Percentiles rank a stretch among this genome's conserved stretches.
These are phyloP conservation scores for Setipinna tenuifilis DNA, from an alignment of 2,797 vertebrate species.

Conservation along the genomic window DNA sequence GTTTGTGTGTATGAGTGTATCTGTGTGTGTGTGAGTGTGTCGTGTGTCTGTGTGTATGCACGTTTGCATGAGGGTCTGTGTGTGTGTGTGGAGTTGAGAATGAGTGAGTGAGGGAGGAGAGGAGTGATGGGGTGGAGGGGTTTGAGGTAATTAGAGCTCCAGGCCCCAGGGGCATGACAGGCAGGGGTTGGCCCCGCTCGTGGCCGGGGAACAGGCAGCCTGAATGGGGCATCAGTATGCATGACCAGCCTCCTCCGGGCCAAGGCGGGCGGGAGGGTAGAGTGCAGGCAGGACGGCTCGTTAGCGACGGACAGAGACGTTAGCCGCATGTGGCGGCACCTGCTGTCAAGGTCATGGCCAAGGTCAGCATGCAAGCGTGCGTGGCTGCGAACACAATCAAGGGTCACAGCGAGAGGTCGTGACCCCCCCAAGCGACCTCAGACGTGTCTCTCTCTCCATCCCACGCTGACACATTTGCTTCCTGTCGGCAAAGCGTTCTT, in stretches of 20 bases:
- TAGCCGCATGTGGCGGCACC: neutral
- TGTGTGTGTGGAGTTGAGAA: neutral
- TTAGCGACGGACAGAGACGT: slow-evolving; percentile 5
- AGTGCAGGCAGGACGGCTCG: neutral
- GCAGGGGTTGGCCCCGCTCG: neutral
- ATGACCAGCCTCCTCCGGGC: slow-evolving; percentile 50
- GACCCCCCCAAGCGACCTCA: neutral
- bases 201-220: slow-evolving; percentile 54
- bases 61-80: neutral
- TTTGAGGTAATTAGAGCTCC: slow-evolving; percentile 22
- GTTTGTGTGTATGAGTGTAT: neutral
- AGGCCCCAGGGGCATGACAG: slow-evolving; percentile 10
- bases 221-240: slow-evolving; percentile 66
- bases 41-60: neutral
- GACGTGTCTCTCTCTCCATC: neutral
- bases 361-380: neutral
- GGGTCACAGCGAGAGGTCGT: slow-evolving; percentile 1
- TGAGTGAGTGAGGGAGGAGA: too few species aligned
- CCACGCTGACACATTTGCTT: neutral
- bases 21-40: slow-evolving; percentile 3
- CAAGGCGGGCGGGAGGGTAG: neutral
- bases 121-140: neutral
- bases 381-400: slow-evolving; percentile 3
- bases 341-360: slow-evolving; percentile 16
- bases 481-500: neutral